Conservation (phyloP, 1,140 invertebrate genomes). For the honey bee (Apis mellifera) region Amel_HAv3.1 CM009943.2:4646001-4646500, state of each 20-base stretch:
- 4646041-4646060: neutral
- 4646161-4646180: too few relatives aligned
- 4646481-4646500: slow-evolving; percentile 32
- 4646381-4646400: neutral
- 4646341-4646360: neutral
- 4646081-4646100: neutral
- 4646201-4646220: too few relatives aligned
- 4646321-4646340: too few relatives aligned
- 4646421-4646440: neutral
- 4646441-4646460: too few relatives aligned
- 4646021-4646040: slow-evolving; percentile 1
- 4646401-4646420: slow-evolving; percentile 42
- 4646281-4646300: too few relatives aligned
- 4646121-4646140: too few relatives aligned
- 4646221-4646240: too few relatives aligned
- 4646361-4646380: slow-evolving; percentile 5
- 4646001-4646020: slow-evolving; percentile 10
- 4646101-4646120: neutral
- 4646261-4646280: too few relatives aligned
- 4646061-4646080: neutral
- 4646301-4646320: too few relatives aligned
- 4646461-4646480: neutral
- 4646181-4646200: too few relatives aligned
- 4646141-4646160: too few relatives aligned
- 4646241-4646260: too few relatives aligned